A percentile compares a stretch with the other conserved stretches of the same genome.
phyloP scores from a whole-genome alignment of 2,113 vertebrate species.

The Lampris megalopsis region DNA sequence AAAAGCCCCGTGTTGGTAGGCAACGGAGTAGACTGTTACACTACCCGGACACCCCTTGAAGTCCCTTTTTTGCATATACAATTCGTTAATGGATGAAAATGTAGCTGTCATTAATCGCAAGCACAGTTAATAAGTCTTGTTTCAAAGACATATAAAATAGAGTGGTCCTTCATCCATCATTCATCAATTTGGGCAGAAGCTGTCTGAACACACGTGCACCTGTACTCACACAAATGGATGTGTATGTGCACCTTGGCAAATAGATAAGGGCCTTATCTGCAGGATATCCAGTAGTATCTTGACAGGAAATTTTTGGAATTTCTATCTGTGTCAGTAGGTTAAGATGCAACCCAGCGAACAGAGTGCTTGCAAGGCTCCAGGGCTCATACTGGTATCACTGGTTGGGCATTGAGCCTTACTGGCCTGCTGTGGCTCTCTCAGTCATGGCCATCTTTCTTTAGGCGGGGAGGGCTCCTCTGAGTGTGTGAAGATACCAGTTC shows the following conservation, averaged over 20 bases:
- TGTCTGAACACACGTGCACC: slow-evolving; percentile 22
- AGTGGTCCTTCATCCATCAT: no score
- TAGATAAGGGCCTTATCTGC: slow-evolving; percentile 23
- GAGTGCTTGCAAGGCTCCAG: slow-evolving; percentile 26
- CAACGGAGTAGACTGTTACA: no score
- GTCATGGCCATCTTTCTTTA: slow-evolving; percentile 43
- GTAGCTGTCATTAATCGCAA: no score
- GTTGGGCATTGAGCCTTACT: slow-evolving; percentile 63
- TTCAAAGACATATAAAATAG: no score
- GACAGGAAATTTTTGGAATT: slow-evolving; percentile 54
- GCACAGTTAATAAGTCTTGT: no score
- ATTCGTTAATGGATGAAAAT: no score
- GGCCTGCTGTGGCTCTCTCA: slow-evolving; percentile 51
- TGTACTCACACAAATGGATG: neutral
- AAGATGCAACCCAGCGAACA: slow-evolving; percentile 50
- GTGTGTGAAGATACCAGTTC: slow-evolving; percentile 71
- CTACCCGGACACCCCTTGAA: no score
- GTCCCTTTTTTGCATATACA: no score
- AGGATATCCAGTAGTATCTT: slow-evolving; percentile 13
- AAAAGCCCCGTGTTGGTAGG: no score
- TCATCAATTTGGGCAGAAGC: neutral
- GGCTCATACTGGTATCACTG: slow-evolving; percentile 55
- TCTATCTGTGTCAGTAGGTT: slow-evolving; percentile 75
- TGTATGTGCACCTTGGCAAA: slow-evolving; percentile 20
- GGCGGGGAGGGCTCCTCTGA: slow-evolving; percentile 70